A percentile compares a stretch with the other conserved stretches of the same genome.
Conservation (phyloP, 2,888 invertebrate species). For the Plusia festucae region DNA sequence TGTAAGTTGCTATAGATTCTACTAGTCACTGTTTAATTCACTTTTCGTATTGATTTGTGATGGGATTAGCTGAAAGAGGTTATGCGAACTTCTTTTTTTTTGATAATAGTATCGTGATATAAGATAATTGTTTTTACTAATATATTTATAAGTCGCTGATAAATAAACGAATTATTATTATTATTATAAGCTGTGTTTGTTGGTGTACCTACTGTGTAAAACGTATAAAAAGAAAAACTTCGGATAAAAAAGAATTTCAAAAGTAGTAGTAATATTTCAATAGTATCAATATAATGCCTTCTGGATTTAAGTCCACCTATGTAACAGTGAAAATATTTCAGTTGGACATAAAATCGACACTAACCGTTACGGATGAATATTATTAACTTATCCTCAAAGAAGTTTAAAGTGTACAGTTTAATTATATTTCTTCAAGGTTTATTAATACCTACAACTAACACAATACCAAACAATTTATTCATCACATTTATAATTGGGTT, state of each 20-base stretch:
- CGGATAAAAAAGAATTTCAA: too few species aligned
- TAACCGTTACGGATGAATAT: too few species aligned
- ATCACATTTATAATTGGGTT: slow-evolving; percentile 7
- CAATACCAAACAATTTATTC: slow-evolving; percentile 1
- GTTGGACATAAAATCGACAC: too few species aligned
- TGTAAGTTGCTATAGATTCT: slow-evolving; percentile 45
- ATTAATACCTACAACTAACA: neutral
- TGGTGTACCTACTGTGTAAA: too few species aligned
- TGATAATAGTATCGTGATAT: neutral
- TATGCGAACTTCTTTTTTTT: slow-evolving; percentile 22
- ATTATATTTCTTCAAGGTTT: neutral
- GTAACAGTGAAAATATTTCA: too few species aligned
- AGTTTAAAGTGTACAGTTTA: neutral
- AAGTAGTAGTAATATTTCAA: too few species aligned
- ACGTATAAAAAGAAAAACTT: too few species aligned
- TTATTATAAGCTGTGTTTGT: neutral
- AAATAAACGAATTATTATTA: too few species aligned
- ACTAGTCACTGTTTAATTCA: slow-evolving; percentile 45
- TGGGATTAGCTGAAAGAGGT: slow-evolving; percentile 36
- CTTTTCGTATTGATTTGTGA: slow-evolving; percentile 54
- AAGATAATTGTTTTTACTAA: too few species aligned
- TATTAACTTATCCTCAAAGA: neutral
- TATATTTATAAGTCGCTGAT: too few species aligned
- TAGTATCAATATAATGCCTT: too few species aligned
- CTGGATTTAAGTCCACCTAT: too few species aligned